Evolutionary conservation across 2,113 vertebrate genomes (phyloP).

Genomic region (Cephalopholis sonnerati): DNA sequence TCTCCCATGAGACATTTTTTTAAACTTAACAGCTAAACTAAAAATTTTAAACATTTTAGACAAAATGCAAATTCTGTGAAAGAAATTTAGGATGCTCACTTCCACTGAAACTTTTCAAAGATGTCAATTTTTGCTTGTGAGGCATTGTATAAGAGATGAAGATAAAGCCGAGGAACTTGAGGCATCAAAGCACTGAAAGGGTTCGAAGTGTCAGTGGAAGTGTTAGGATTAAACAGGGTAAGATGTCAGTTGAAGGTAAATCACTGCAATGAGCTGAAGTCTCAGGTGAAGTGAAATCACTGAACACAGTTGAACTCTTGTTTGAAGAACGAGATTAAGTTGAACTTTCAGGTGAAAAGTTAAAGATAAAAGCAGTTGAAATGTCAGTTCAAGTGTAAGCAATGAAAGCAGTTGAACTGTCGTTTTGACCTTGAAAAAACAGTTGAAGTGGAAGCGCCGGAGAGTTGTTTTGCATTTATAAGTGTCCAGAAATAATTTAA

Average conservation of each 20-base stretch:
- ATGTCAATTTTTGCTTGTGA: neutral
- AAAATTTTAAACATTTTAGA: too few species aligned
- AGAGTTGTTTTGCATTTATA: neutral
- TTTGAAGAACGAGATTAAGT: neutral
- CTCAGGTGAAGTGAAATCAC: neutral
- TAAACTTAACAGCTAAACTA: too few species aligned
- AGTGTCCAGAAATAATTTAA: neutral
- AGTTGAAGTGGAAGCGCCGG: neutral
- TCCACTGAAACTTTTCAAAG: neutral
- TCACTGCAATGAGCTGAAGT: neutral
- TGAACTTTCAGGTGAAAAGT: neutral
- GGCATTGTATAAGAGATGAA: neutral
- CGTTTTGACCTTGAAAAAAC: neutral
- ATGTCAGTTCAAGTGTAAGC: neutral
- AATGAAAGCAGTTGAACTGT: neutral
- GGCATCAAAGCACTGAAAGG: neutral
- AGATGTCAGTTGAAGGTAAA: too few species aligned
- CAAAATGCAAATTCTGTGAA: neutral
- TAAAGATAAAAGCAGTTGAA: neutral
- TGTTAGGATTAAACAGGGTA: neutral
- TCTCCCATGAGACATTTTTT: too few species aligned
- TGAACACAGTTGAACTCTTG: neutral
- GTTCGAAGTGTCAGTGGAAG: neutral
- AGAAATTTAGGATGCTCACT: neutral
- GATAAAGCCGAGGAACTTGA: neutral